A percentile compares a stretch with the other conserved stretches of the same genome.
Conservation (phyloP, 2,113 vertebrate species). For the Oenanthe melanoleuca region DNA sequence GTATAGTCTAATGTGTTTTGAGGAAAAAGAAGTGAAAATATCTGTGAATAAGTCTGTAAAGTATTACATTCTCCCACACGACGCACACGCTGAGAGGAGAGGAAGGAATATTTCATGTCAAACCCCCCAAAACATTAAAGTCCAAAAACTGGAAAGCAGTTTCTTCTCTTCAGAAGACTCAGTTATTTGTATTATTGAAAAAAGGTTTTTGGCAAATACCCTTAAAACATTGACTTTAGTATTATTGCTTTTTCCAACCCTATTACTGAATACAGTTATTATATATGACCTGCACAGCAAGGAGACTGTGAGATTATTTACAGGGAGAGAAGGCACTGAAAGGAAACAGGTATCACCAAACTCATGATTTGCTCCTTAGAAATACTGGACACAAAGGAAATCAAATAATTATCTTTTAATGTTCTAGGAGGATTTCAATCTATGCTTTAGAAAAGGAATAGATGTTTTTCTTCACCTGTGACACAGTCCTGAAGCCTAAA, state of each 20-base stretch:
- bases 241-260: not conserved
- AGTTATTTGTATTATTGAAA: not conserved
- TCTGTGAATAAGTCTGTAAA: not conserved
- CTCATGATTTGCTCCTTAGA: not conserved
- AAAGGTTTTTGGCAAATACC: not conserved
- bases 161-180: not conserved
- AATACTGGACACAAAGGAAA: not conserved
- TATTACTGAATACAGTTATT: not conserved
- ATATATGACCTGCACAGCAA: not conserved
- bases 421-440: not conserved
- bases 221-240: not conserved
- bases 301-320: not conserved
- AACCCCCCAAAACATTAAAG: not conserved
- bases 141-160: not conserved
- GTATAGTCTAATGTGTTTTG: not conserved
- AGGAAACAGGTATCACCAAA: not conserved
- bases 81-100: not conserved
- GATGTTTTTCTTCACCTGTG: not conserved
- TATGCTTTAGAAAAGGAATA: not conserved
- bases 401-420: not conserved
- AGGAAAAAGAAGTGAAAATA: not conserved
- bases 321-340: not conserved
- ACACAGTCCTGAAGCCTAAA: not conserved
- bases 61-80: not conserved
- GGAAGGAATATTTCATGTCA: constrained; percentile 45